phyloP scores from a whole-genome alignment of 2,888 invertebrate species.

The Shargacucullia verbasci region DNA sequence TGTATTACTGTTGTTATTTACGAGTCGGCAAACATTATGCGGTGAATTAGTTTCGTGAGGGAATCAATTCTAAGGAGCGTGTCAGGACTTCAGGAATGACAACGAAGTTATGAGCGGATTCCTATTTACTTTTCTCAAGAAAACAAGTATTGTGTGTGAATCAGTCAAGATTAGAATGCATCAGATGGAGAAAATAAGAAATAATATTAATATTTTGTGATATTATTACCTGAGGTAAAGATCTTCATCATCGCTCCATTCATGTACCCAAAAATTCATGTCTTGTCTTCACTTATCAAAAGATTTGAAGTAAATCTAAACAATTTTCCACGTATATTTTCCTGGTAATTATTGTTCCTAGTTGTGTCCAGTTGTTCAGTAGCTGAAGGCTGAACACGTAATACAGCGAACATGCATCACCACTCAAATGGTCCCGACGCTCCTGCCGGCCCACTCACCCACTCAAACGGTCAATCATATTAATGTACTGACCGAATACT shows the following conservation, averaged over 20 bases:
- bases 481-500: constrained; percentile 23
- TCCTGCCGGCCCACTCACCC: constrained; percentile 42
- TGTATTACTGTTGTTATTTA: constrained; percentile 26
- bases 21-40: constrained; percentile 17
- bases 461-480: constrained; percentile 27
- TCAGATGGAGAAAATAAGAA: too few relatives aligned
- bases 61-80: constrained; percentile 8
- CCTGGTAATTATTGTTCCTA: neutral
- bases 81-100: constrained; percentile 9
- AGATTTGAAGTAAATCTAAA: too few relatives aligned
- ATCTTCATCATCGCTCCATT: constrained; percentile 55
- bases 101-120: too few relatives aligned
- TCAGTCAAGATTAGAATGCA: too few relatives aligned
- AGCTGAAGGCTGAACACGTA: constrained; percentile 63
- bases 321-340: neutral
- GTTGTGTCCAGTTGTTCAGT: constrained; percentile 25
- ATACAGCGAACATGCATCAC: constrained; percentile 54
- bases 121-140: too few relatives aligned
- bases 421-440: constrained; percentile 58
- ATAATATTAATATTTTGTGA: too few relatives aligned
- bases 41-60: constrained; percentile 20
- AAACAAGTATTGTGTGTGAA: too few relatives aligned
- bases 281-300: neutral
- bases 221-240: constrained; percentile 28
- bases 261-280: constrained; percentile 30